Evolutionary conservation across 2,797 vertebrate species (phyloP).

Genomic region (Margarornis squamiger): DNA sequence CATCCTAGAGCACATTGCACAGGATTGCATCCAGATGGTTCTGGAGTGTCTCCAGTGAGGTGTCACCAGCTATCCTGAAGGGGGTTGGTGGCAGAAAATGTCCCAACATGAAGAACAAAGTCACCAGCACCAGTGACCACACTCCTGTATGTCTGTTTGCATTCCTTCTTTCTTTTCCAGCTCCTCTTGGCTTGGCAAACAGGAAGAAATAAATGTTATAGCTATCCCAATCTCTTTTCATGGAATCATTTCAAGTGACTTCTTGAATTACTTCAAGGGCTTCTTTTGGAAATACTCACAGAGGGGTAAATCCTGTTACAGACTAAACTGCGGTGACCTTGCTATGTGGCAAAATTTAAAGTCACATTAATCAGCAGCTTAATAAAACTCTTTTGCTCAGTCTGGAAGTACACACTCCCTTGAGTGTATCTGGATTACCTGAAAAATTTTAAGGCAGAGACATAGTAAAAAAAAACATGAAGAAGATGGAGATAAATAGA

Average conservation of each 20-base stretch:
- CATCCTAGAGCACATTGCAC: not conserved
- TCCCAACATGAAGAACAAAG: not conserved
- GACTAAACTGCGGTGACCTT: not conserved
- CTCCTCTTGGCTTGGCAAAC: not conserved
- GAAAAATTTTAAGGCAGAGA: not conserved
- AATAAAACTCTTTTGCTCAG: not conserved
- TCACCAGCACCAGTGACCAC: not conserved
- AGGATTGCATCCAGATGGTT: not conserved
- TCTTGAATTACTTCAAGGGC: not conserved
- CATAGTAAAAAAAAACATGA: not conserved
- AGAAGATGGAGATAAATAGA: not conserved
- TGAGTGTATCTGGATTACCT: not conserved
- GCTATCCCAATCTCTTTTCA: not conserved
- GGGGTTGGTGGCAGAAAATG: not conserved
- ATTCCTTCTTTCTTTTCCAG: not conserved
- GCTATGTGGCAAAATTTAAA: not conserved
- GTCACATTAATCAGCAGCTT: not conserved
- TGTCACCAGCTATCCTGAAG: not conserved
- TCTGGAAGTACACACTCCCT: not conserved
- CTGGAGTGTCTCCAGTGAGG: not conserved
- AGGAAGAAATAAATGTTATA: not conserved
- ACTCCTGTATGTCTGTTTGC: not conserved
- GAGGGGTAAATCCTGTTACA: not conserved
- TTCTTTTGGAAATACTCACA: not conserved
- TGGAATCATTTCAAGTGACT: not conserved